These are phyloP conservation scores for Agriotes lineatus DNA, from an alignment of 2,888 invertebrate genomes.

Conservation along the genomic window DNA sequence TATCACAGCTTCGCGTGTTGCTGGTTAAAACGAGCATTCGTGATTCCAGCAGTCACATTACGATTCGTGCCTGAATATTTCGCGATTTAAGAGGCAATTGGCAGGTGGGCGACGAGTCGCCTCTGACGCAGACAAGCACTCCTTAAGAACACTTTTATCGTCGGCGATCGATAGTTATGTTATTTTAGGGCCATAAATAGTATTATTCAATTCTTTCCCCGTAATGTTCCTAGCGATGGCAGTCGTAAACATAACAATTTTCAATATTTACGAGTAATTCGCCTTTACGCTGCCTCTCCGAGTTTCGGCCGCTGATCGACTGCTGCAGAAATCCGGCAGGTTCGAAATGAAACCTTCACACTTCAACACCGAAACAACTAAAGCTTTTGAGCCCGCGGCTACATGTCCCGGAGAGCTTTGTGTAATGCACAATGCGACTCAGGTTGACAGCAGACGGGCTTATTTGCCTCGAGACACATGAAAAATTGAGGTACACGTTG, in stretches of 20 bases:
- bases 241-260: conserved; percentile 17
- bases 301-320: neutral
- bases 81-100: neutral
- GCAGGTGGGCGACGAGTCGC: conserved; percentile 11
- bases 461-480: conserved; percentile 11
- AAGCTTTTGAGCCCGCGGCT: conserved; percentile 14
- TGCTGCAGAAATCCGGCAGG: neutral
- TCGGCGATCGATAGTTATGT: conserved; percentile 6
- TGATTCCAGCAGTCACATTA: neutral
- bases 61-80: neutral
- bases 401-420: conserved; percentile 11
- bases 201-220: conserved; percentile 16
- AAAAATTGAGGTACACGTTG: conserved; percentile 14
- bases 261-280: conserved; percentile 11
- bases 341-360: conserved; percentile 10
- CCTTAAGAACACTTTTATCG: conserved; percentile 11
- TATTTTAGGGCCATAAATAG: conserved; percentile 12
- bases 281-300: neutral
- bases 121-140: neutral
- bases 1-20: conserved; percentile 5
- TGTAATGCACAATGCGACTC: conserved; percentile 15
- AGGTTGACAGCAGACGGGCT: conserved; percentile 14
- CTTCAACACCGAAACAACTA: conserved; percentile 14
- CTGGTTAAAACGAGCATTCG: neutral
- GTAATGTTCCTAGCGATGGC: conserved; percentile 8